Evolutionary conservation across 2,113 vertebrate species (phyloP).

Genomic region (Dermatemys mawii): DNA sequence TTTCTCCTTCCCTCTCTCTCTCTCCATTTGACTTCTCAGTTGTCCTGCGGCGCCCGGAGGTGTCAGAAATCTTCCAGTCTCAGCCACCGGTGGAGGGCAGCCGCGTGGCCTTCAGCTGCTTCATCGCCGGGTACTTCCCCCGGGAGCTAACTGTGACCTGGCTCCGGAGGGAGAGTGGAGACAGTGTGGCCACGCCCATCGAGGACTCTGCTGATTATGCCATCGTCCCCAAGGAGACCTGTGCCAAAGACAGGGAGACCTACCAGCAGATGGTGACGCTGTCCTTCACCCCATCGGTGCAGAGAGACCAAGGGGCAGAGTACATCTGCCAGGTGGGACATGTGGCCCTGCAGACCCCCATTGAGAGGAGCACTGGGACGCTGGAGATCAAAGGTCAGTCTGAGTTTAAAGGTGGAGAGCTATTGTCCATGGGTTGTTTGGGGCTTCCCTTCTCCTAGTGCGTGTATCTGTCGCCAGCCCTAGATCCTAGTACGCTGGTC

Average conservation of each 20-base stretch:
- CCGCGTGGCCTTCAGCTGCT: not conserved
- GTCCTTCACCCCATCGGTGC: not conserved
- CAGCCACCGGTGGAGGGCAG: not conserved
- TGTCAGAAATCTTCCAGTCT: not conserved
- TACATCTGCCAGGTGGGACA: conserved; percentile 15
- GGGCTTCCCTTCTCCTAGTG: not conserved
- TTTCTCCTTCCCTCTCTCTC: not conserved
- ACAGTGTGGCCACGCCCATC: not conserved
- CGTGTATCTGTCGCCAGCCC: not conserved
- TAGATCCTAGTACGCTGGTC: not conserved
- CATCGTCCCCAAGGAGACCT: not conserved
- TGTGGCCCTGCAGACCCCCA: not conserved
- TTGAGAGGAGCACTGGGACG: not conserved
- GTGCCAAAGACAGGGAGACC: not conserved
- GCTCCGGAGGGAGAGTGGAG: not conserved
- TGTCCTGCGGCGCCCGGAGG: not conserved
- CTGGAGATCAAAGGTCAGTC: not conserved
- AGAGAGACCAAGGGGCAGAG: not conserved
- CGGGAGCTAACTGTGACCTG: not conserved
- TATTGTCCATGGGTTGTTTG: not conserved
- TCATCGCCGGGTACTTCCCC: not conserved
- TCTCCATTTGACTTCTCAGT: not conserved
- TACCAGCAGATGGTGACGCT: not conserved
- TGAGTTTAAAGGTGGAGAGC: not conserved
- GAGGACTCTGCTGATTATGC: not conserved